Evolutionary conservation across 2,113 vertebrate genomes (phyloP), one percentile per base, ranked within the genome.

Genomic region (Anoura caudifer): DNA sequence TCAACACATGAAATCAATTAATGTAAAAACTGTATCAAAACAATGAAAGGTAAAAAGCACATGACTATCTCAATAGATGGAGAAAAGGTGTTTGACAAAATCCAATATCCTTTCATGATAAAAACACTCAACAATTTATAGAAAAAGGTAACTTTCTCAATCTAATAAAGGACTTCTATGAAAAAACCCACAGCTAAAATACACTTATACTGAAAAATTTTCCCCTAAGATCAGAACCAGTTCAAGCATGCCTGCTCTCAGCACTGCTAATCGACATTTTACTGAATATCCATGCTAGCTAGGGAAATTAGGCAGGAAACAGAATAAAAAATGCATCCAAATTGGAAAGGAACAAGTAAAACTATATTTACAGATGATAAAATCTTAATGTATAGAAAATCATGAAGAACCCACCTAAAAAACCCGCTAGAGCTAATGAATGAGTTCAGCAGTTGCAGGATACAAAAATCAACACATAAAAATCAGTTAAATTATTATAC

Each of bases 401-500:
- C 4, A 73, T 77, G 38, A 75, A 36, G 2, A 80, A 90, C 33
- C 41, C 43, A 80, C 38, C 33, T 22, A 26, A 52, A 70, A 76
- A 63, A 28, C 14, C 31, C 38, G 36, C 12, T 65, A 61, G 26
- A 54, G 17, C 65, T 93, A 75, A 86, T 81, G 31, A 80, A 81
- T 28, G 45, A 93, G 5, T 76, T 56, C 26, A 41, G 59, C 36
- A 87, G 7, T n/a, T 93, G n/a, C 33, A 36, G 54, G 45, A 90
- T 83, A 93, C n/a, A 95, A 97, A 97, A 87, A 43, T 50, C 61
- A 50, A 84, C 28, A 87, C 41, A 69, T 24, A 84, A 82, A 70
- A 67, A 77, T 50, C 43, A 41, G 41, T 26, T 81, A 36, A 17
- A 88, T 87, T 92, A 88, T 47, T 79, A 36, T 2, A 31, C 0